Evolutionary conservation across 2,113 vertebrate genomes (phyloP).

Genomic region (Myocastor coypus): DNA sequence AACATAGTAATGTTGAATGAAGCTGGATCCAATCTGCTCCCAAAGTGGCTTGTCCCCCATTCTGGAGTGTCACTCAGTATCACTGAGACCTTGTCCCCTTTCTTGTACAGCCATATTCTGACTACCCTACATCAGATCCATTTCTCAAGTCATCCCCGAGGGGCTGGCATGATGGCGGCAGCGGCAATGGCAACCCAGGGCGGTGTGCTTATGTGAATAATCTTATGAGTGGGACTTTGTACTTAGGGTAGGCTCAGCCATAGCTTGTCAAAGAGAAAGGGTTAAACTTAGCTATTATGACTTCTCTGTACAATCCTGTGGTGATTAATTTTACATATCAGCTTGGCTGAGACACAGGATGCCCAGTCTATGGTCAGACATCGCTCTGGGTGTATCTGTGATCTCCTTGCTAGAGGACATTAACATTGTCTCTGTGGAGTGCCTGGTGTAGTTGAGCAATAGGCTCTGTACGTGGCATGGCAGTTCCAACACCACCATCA

Average conservation of each 20-base stretch:
- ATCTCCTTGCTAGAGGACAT: neutral
- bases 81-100: too few relatives aligned
- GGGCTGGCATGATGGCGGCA: too few relatives aligned
- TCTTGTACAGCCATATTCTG: too few relatives aligned
- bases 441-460: neutral
- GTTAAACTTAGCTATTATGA: neutral
- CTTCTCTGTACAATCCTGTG: neutral
- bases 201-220: neutral
- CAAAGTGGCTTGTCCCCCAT: too few relatives aligned
- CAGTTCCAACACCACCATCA: neutral
- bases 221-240: neutral
- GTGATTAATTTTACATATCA: neutral
- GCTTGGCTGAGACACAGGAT: neutral
- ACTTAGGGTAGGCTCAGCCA: neutral
- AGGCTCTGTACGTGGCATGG: too few relatives aligned
- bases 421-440: neutral
- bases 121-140: too few relatives aligned
- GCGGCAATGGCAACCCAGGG: too few relatives aligned
- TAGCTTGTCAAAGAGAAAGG: neutral
- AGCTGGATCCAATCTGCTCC: too few relatives aligned
- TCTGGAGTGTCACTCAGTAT: too few relatives aligned
- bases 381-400: neutral
- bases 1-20: too few relatives aligned
- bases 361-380: neutral
- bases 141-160: too few relatives aligned